Percentiles rank a stretch among this genome's conserved stretches.
Conservation (phyloP, 2,113 vertebrate genomes). For the Podiceps cristatus region DNA sequence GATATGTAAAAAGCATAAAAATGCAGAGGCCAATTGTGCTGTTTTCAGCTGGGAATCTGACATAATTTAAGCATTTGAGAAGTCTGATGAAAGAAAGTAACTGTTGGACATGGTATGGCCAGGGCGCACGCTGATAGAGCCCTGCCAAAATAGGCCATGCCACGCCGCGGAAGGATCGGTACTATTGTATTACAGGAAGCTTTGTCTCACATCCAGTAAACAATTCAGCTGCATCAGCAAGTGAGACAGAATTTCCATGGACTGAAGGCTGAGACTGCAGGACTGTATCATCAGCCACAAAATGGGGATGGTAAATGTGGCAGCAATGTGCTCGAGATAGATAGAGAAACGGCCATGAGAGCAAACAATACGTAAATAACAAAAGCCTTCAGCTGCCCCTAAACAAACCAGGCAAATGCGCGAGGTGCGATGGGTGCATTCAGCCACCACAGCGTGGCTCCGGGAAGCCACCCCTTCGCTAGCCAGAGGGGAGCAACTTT, state of each 20-base stretch:
- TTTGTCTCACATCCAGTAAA: not conserved
- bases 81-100: not conserved
- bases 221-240: not conserved
- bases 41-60: not conserved
- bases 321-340: accelerated
- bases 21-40: not conserved
- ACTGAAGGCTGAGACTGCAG: not conserved
- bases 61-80: not conserved
- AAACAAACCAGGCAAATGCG: not conserved
- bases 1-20: not conserved
- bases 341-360: not conserved
- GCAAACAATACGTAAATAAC: not conserved
- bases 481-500: not conserved
- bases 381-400: not conserved
- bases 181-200: not conserved
- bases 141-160: accelerated
- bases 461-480: not conserved
- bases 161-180: accelerated
- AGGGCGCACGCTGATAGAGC: not conserved
- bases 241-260: not conserved
- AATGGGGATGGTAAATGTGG: not conserved
- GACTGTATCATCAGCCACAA: not conserved
- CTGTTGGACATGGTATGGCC: not conserved
- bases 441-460: not conserved
- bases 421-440: not conserved